A percentile compares a stretch with the other conserved stretches of the same genome.
Evolutionary conservation across 2,113 vertebrate species (phyloP).

Genomic region (Sinocyclocheilus rhinocerous): DNA sequence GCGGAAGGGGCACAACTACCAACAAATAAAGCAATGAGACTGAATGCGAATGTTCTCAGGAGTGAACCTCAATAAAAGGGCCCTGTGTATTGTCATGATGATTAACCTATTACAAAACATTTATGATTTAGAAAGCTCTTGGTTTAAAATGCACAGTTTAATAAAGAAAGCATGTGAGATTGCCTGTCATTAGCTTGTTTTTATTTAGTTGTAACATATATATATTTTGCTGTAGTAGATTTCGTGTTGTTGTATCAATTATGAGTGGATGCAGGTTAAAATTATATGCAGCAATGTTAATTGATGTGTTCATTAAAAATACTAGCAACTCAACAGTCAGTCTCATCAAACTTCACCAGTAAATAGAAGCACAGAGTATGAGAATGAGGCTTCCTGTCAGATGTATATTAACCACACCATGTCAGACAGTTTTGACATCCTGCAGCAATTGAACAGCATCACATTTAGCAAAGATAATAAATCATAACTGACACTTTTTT

Average conservation of each 20-base stretch:
- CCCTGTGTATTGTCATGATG: not conserved
- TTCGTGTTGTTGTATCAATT: not conserved
- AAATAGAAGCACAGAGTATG: no score
- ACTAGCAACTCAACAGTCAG: no score
- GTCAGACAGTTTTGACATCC: not conserved
- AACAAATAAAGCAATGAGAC: not conserved
- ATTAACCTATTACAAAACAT: not conserved
- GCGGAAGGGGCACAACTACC: not conserved
- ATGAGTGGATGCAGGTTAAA: no score
- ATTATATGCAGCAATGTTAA: no score
- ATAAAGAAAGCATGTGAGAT: not conserved
- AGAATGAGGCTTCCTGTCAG: not conserved
- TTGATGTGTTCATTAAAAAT: no score
- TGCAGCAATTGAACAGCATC: not conserved
- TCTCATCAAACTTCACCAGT: no score
- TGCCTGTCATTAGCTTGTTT: not conserved
- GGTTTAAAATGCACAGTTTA: not conserved
- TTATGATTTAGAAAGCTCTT: not conserved
- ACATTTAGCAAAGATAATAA: not conserved
- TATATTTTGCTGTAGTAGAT: not conserved
- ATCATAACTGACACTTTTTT: not conserved
- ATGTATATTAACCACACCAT: not conserved
- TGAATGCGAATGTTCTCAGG: not conserved
- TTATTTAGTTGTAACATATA: not conserved
- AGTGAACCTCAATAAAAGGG: not conserved